Percentiles rank a stretch among this genome's conserved stretches.
Evolutionary conservation across 2,888 invertebrate species (phyloP).

Genomic region (Xestia ashworthii): DNA sequence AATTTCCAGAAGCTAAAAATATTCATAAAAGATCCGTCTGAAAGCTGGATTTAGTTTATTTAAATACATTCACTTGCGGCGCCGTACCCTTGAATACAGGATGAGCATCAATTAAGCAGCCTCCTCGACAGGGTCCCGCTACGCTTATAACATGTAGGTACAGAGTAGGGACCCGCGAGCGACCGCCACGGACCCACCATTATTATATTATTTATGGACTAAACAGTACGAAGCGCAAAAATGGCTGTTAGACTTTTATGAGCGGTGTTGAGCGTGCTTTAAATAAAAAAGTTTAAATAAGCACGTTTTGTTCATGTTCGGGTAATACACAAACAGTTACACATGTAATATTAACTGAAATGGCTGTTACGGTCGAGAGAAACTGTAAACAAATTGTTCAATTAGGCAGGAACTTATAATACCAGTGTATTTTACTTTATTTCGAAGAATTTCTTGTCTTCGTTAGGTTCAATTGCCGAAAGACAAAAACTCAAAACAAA

Average conservation of each 20-base stretch:
- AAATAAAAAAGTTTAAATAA: conserved; percentile 23
- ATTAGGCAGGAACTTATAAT: background rate
- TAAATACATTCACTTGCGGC: conserved; percentile 79
- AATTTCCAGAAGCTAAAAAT: conserved; percentile 53
- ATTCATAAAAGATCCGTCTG: conserved; percentile 51
- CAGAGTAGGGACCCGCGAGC: conserved; percentile 36
- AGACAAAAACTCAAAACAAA: background rate
- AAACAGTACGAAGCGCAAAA: conserved; percentile 54
- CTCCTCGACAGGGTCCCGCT: conserved; percentile 71
- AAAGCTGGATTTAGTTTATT: conserved; percentile 64
- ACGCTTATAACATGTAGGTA: conserved; percentile 62
- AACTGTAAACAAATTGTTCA: background rate
- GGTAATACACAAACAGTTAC: conserved; percentile 10
- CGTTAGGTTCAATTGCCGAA: background rate
- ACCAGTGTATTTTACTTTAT: background rate
- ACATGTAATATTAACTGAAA: background rate
- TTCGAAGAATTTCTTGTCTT: background rate
- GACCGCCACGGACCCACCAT: conserved; percentile 51
- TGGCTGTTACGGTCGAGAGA: background rate
- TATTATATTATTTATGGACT: conserved; percentile 66
- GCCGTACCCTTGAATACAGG: conserved; percentile 83
- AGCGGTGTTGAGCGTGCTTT: conserved; percentile 26
- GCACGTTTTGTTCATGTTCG: conserved; percentile 2
- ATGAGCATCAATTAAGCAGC: conserved; percentile 84
- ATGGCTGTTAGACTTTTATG: conserved; percentile 39